Base-by-base conservation (phyloP, 2,113 vertebrate species). In the Merops nubicus region DNA sequence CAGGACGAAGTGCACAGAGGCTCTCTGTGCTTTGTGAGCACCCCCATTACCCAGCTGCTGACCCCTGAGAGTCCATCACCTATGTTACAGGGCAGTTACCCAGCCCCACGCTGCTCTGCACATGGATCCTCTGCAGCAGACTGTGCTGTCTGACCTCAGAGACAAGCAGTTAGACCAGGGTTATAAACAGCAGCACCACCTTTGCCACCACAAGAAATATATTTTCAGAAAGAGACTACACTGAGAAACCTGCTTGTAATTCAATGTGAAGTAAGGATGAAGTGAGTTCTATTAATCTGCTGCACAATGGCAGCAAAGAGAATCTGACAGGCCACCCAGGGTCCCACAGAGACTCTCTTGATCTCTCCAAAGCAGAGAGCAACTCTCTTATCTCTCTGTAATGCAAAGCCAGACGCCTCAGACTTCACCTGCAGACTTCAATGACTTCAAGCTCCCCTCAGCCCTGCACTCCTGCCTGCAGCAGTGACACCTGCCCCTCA, bases 151-250 rank as follows among this genome's bases (percentile, higher is more conserved):
- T 29, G 45, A 56, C 68, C 34, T 85, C 81, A 14, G 68, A 78
- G 26, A 70, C 72, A 42, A 59, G 48, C 57, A 65, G 75, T 62
- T 56, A 84, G 83, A 85, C 40, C 75, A 38, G 78, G 84, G 57
- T 25, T 80, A 76, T 45, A 60, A 89, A 72, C 15, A 7, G 77
- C 36, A 81, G 50, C 78, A 86, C 62, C 38, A 48, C 50, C 67
- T 36, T 68, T 22, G 51, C 67, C 70, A 8, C 31, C 12, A 38
- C 72, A 67, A 83, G 33, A 65, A 76, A 45, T 6, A 31, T 0
- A 33, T 67, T 89, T 94, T 84, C 73, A 63, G 77, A 81, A 92
- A 87, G 62, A 89, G 95, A 80, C 84, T n/a, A 47, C 64, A 43
- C 50, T 33, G 16, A 50, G 85, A 88, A 77, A 81, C 68, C 13